A percentile compares a stretch with the other conserved stretches of the same genome.
phyloP scores from a whole-genome alignment of 2,888 invertebrate species.

The Drosophila anceps region DNA sequence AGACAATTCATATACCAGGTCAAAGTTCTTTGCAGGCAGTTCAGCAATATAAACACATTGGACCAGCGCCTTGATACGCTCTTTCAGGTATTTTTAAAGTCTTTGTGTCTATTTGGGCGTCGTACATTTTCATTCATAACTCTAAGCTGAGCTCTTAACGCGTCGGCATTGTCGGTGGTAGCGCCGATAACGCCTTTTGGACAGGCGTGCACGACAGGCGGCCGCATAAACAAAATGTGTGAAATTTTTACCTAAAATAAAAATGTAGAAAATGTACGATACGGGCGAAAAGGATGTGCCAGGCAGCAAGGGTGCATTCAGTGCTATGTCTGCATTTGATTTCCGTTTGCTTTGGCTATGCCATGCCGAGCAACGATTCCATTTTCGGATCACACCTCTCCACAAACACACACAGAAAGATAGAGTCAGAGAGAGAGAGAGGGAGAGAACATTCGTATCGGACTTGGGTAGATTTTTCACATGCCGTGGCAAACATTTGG shows the following conservation, averaged over 20 bases:
- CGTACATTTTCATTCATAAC: constrained; percentile 53
- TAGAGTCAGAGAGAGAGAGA: constrained; percentile 18
- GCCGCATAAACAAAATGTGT: constrained; percentile 76
- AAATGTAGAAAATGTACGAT: constrained; percentile 67
- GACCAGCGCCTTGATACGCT: background rate
- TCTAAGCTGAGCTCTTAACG: constrained; percentile 43
- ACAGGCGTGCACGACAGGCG: constrained; percentile 60
- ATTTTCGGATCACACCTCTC: constrained; percentile 71
- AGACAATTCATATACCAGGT: background rate
- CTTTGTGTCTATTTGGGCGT: constrained; percentile 1
- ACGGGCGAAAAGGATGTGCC: constrained; percentile 42
- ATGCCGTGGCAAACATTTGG: constrained; percentile 84
- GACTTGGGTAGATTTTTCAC: constrained; percentile 72
- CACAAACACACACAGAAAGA: constrained; percentile 20
- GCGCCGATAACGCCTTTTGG: constrained; percentile 73
- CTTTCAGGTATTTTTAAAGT: constrained; percentile 25
- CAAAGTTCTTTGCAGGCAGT: background rate
- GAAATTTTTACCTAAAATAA: constrained; percentile 79
- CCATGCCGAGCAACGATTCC: constrained; percentile 44
- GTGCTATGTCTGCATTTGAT: constrained; percentile 75
- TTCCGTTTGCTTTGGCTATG: constrained; percentile 67
- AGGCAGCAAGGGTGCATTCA: constrained; percentile 28
- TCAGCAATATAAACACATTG: background rate
- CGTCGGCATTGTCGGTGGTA: constrained; percentile 45
- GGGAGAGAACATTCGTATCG: constrained; percentile 34